Evolutionary conservation across 2,113 vertebrate genomes (phyloP).

Genomic region (Bambusicola thoracicus): DNA sequence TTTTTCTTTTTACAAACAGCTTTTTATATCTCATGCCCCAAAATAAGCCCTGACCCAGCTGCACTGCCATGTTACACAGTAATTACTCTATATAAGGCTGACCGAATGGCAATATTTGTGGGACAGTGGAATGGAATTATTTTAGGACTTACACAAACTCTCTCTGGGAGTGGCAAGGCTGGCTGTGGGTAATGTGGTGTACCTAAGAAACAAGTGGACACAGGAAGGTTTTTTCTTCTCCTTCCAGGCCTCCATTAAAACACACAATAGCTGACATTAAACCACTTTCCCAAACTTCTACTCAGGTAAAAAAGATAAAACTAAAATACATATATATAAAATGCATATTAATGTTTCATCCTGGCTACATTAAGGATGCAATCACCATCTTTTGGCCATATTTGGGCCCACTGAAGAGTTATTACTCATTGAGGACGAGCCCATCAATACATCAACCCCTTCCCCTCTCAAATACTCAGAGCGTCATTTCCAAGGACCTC

Average conservation of each 20-base stretch:
- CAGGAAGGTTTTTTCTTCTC: background rate
- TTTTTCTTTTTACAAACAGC: slow-evolving; percentile 8
- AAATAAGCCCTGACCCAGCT: slow-evolving; percentile 66
- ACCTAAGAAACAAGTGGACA: background rate
- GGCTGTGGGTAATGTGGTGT: background rate
- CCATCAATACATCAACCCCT: background rate
- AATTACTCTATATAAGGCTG: slow-evolving; percentile 60
- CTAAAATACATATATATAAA: background rate
- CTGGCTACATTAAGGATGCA: background rate
- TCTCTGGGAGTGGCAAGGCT: slow-evolving; percentile 35
- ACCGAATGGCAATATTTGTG: slow-evolving; percentile 49
- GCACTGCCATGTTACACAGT: slow-evolving; percentile 64
- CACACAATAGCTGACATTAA: background rate
- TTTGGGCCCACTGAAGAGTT: background rate
- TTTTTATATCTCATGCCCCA: slow-evolving; percentile 69
- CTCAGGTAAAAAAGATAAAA: background rate
- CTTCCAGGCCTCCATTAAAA: background rate
- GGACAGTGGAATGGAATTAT: slow-evolving; percentile 44
- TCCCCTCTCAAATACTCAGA: background rate
- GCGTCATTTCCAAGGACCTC: background rate
- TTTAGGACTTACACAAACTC: slow-evolving; percentile 60
- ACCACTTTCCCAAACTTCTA: background rate
- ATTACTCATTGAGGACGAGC: background rate
- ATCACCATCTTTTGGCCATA: rapidly evolving
- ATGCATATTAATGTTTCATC: background rate